Base-by-base conservation (phyloP, 2,113 vertebrate genomes). In the Xiphophorus hellerii region DNA sequence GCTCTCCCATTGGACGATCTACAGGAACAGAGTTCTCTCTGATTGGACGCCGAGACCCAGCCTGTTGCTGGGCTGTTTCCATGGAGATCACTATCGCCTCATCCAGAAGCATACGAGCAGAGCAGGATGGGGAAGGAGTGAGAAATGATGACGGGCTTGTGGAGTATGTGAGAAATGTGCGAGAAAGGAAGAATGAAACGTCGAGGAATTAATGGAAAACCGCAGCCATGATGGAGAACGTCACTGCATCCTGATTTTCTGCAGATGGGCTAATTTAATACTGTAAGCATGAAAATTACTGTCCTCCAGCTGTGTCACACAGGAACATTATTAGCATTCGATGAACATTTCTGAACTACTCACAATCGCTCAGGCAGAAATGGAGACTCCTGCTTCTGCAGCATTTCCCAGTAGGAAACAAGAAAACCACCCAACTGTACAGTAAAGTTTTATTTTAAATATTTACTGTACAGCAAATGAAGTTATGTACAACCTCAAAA, bases 51-150 rank as follows among this genome's bases (percentile, higher is more conserved):
- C 3, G 42, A 76, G 62, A 74, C 48, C 22, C 61, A 93, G 90
- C 87, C 92, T 94, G 92, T 94, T 94, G 93, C 93, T 88, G 88
- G 90, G 92, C 87, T 92, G 92, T 94, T 93, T 91, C 91, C 91
- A 92, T 93, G 90, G 93, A 77, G 91, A 94, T 93, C 82, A 80
- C 79, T 82, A 92, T 92, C 80, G 37, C 73, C 39, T 61, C 77
- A 58, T 78, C 35, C 71, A 73, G n/a, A 71, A 33, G 66, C 29
- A 51, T 3, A 69, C 28, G 33, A 37, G 48, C 62, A 63, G 74
- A 29, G 48, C 58, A 25, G 17, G 76, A 72, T 67, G 22, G 33
- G 25, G 74, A n/a, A 28, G 62, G 10, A 65, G 68, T 42, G 44
- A 77, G 30, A 84, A 69, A 84, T 25, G 51, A 58, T 42, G 37